phyloP scores from a whole-genome alignment of 2,113 vertebrate genomes.

The Calyptommatus sinebrachiatus region DNA sequence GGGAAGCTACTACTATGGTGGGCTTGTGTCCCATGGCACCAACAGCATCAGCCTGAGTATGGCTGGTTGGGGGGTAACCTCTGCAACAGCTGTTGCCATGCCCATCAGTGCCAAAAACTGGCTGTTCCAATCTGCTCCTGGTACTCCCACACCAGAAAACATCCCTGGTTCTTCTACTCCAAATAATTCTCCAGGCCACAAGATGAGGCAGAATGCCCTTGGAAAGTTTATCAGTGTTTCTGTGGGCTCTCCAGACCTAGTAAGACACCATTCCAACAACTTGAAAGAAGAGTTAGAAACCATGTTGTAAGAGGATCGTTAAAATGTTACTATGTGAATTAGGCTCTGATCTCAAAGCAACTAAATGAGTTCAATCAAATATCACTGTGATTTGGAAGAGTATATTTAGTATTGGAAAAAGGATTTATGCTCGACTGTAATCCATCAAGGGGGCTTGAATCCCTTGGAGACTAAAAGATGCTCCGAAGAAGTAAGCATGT shows the following conservation, averaged over 20 bases:
- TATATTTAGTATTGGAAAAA: background rate
- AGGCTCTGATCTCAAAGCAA: background rate
- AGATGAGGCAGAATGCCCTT: constrained; percentile 29
- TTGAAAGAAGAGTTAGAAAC: constrained; percentile 52
- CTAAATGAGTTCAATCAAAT: background rate
- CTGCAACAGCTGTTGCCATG: constrained; percentile 64
- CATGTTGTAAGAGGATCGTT: background rate
- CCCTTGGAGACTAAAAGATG: too few relatives aligned
- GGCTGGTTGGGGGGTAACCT: constrained; percentile 51
- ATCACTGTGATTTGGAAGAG: background rate
- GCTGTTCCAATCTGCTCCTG: background rate
- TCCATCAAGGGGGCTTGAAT: too few relatives aligned
- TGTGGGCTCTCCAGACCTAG: background rate
- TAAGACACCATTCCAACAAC: background rate
- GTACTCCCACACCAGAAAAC: constrained; percentile 65
- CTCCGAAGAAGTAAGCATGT: too few relatives aligned
- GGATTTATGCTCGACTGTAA: too few relatives aligned
- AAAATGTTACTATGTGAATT: too few relatives aligned
- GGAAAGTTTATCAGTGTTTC: background rate
- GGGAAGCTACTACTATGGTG: constrained; percentile 81
- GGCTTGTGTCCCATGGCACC: constrained; percentile 85
- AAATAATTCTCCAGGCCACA: constrained; percentile 70
- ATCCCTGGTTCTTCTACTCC: constrained; percentile 76
- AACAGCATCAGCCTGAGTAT: constrained; percentile 78
- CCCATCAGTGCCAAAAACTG: constrained; percentile 76